These are phyloP conservation scores for Oceanodroma tethys DNA, from an alignment of 2,113 vertebrate genomes.

Conservation along the genomic window DNA sequence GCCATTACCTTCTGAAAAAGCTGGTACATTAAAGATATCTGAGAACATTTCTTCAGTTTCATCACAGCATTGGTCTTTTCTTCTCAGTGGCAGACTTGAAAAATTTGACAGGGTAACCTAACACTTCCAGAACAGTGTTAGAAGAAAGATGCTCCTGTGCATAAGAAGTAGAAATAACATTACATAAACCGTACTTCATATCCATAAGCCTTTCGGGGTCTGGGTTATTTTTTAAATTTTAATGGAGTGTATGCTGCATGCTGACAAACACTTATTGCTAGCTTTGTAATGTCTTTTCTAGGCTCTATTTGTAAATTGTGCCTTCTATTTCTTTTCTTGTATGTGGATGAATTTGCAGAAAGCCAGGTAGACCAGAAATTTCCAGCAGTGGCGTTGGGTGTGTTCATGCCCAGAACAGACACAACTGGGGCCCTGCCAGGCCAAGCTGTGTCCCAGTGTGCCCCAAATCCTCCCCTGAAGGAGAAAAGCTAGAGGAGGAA, in stretches of 20 bases:
- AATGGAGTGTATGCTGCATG: neutral
- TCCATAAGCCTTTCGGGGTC: neutral
- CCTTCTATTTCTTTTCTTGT: neutral
- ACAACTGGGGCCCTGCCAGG: neutral
- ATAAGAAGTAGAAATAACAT: conserved; percentile 37
- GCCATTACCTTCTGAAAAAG: neutral
- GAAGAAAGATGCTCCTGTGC: conserved; percentile 25
- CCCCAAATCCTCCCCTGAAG: neutral
- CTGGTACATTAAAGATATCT: neutral
- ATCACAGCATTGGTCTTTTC: conserved; percentile 42
- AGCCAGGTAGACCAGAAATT: neutral
- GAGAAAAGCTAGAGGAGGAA: neutral
- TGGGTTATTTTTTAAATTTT: conserved; percentile 9
- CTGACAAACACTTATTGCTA: neutral
- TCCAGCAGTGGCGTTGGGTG: neutral
- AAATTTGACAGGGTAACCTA: conserved; percentile 44
- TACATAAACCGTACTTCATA: neutral
- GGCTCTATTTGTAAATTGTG: neutral
- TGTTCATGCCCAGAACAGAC: neutral
- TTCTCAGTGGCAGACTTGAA: conserved; percentile 40
- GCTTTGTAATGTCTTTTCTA: neutral
- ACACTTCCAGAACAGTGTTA: conserved; percentile 20
- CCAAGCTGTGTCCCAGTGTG: neutral
- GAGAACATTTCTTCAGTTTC: conserved; percentile 26
- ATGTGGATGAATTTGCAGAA: neutral